phyloP scores from a whole-genome alignment of 92 coral and sea anemone genomes.

The Virgularia gustaviana region DNA sequence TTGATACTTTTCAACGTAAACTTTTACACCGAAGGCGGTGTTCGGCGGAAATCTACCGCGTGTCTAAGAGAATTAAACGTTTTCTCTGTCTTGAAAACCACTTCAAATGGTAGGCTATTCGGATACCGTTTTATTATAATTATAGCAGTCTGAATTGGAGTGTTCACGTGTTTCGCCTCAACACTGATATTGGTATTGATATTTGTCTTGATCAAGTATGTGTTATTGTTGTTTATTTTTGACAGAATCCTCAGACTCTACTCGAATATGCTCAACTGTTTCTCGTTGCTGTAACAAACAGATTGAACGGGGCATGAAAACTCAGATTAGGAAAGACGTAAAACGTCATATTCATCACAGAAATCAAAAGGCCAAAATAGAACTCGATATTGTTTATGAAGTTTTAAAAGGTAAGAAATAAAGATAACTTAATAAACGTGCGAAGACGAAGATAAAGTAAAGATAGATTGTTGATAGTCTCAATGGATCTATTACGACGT shows the following conservation, averaged over 20 bases:
- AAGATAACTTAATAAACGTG: too few relatives aligned
- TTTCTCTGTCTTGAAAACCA: conserved; percentile 25
- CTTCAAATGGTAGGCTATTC: conserved; percentile 1
- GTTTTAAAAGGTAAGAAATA: conserved; percentile 70
- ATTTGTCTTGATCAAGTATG: conserved; percentile 36
- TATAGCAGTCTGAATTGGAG: not conserved
- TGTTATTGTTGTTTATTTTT: too few relatives aligned
- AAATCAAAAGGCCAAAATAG: conserved; percentile 52
- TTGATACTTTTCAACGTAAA: conserved; percentile 25
- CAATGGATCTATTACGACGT: not conserved
- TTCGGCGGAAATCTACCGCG: conserved; percentile 17
- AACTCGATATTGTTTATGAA: conserved; percentile 53
- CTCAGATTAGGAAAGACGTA: not conserved
- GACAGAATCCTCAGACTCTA: conserved; percentile 31
- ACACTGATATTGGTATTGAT: conserved; percentile 29
- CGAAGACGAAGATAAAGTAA: too few relatives aligned
- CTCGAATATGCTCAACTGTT: conserved; percentile 59
- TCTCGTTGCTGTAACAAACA: conserved; percentile 65
- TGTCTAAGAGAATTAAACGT: conserved; percentile 30
- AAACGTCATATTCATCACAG: not conserved
- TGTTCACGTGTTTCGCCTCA: conserved; percentile 20
- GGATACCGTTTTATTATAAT: too few relatives aligned
- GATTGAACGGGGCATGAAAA: conserved; percentile 14
- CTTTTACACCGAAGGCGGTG: conserved; percentile 30
- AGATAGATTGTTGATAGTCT: conserved; percentile 9